Evolutionary conservation across 1,140 invertebrate genomes (phyloP).

Genomic region (Philotrypesis tridentata): DNA sequence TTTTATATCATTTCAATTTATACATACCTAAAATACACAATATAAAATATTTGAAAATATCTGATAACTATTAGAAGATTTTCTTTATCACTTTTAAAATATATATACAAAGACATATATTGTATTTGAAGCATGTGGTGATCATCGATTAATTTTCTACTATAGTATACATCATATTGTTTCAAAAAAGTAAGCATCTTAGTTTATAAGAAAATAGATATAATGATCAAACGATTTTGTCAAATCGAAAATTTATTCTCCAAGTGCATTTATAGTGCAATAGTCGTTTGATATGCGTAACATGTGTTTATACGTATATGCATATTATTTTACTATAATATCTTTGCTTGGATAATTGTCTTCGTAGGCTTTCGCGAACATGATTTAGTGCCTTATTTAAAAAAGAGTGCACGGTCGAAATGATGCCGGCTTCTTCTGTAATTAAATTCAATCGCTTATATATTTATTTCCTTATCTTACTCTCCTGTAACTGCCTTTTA

Average conservation of each 20-base stretch:
- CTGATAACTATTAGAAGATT: conserved; percentile 43
- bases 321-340: conserved; percentile 25
- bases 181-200: conserved; percentile 35
- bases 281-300: conserved; percentile 50
- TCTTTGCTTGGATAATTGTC: conserved; percentile 13
- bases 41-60: conserved; percentile 45
- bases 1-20: conserved; percentile 31
- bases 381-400: conserved; percentile 39
- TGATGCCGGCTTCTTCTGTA: conserved; percentile 51
- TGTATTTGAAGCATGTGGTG: conserved; percentile 9
- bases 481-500: conserved; percentile 28
- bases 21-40: conserved; percentile 35
- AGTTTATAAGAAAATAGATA: conserved; percentile 45
- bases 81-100: conserved; percentile 28
- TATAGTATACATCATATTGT: conserved; percentile 29
- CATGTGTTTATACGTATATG: conserved; percentile 42
- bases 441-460: conserved; percentile 59
- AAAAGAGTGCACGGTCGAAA: conserved; percentile 32
- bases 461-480: conserved; percentile 41
- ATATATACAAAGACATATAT: conserved; percentile 41
- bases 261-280: conserved; percentile 49
- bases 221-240: conserved; percentile 47
- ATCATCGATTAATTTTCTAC: conserved; percentile 27
- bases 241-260: conserved; percentile 50
- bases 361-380: conserved; percentile 44